These are phyloP conservation scores for Orbicella faveolata DNA, from an alignment of 64 coral and sea anemone species.

Conservation along the genomic window DNA sequence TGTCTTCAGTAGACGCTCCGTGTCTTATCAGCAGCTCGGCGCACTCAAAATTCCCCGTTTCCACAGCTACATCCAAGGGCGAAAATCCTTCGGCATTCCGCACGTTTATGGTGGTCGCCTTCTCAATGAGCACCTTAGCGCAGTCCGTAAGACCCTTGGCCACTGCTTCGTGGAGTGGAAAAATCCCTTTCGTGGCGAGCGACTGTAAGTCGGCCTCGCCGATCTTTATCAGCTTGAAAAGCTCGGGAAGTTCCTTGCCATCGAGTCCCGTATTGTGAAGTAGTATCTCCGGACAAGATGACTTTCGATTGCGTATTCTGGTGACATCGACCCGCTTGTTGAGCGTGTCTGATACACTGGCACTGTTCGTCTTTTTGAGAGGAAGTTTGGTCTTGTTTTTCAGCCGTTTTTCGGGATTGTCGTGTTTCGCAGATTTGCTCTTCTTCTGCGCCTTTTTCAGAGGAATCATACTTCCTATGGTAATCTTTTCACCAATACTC, in stretches of 20 bases:
- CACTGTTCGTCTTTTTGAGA: conserved; percentile 5
- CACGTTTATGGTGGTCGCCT: conserved; percentile 48
- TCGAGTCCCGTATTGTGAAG: conserved; percentile 54
- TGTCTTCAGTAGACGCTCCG: conserved; percentile 62
- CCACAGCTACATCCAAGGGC: conserved; percentile 60
- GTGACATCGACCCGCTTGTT: conserved; percentile 23
- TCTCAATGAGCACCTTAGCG: conserved; percentile 42
- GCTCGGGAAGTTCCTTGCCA: conserved; percentile 55
- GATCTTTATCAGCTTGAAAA: conserved; percentile 70
- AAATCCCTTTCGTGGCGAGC: conserved; percentile 55
- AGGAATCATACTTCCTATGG: not conserved
- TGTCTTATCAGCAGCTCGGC: conserved; percentile 69
- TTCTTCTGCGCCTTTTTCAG: conserved; percentile 34
- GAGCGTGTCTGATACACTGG: not conserved
- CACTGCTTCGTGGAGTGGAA: conserved; percentile 67
- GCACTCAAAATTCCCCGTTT: conserved; percentile 74
- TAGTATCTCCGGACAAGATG: conserved; percentile 75
- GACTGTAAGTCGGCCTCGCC: conserved; percentile 67
- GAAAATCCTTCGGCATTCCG: conserved; percentile 53
- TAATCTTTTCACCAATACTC: not conserved
- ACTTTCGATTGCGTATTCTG: conserved; percentile 52
- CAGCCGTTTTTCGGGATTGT: conserved; percentile 11
- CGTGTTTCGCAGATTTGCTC: conserved; percentile 3
- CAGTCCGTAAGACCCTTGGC: conserved; percentile 44
- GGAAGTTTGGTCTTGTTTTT: conserved; percentile 4